Evolutionary conservation across 1,140 invertebrate species (phyloP).

Genomic region (Rhopalosiphum maidis): DNA sequence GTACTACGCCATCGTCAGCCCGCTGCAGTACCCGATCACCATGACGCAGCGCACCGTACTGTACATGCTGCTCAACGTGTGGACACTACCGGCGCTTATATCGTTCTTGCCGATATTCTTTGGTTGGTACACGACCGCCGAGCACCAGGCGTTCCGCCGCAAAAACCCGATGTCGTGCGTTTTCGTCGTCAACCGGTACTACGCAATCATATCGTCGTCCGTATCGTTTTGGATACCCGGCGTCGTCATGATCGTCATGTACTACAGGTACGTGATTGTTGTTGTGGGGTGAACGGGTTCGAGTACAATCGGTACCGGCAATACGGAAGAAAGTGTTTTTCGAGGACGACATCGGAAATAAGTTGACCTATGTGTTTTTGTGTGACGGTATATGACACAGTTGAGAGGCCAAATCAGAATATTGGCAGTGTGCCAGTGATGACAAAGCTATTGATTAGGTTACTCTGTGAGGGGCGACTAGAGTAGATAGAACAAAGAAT

Average conservation of each 20-base stretch:
- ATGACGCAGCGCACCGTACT: constrained; percentile 84
- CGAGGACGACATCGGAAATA: neutral
- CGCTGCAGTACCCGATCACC: constrained; percentile 85
- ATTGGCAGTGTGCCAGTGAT: too few relatives aligned
- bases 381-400: too few relatives aligned
- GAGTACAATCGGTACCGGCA: neutral
- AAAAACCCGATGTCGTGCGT: constrained; percentile 80
- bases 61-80: constrained; percentile 84
- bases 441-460: too few relatives aligned
- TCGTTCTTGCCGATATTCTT: constrained; percentile 95
- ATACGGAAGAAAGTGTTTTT: neutral
- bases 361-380: too few relatives aligned
- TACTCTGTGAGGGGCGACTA: neutral
- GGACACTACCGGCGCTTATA: constrained; percentile 89
- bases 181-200: constrained; percentile 88
- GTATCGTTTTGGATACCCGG: constrained; percentile 96
- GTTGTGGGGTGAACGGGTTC: neutral
- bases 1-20: constrained; percentile 83
- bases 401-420: too few relatives aligned
- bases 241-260: constrained; percentile 92
- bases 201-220: constrained; percentile 87
- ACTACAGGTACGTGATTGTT: constrained; percentile 68
- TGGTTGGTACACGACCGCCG: constrained; percentile 87
- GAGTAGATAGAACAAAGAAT: neutral
- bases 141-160: constrained; percentile 72